These are phyloP conservation scores for Upupa epops DNA, from an alignment of 2,113 vertebrate species.

Conservation along the genomic window DNA sequence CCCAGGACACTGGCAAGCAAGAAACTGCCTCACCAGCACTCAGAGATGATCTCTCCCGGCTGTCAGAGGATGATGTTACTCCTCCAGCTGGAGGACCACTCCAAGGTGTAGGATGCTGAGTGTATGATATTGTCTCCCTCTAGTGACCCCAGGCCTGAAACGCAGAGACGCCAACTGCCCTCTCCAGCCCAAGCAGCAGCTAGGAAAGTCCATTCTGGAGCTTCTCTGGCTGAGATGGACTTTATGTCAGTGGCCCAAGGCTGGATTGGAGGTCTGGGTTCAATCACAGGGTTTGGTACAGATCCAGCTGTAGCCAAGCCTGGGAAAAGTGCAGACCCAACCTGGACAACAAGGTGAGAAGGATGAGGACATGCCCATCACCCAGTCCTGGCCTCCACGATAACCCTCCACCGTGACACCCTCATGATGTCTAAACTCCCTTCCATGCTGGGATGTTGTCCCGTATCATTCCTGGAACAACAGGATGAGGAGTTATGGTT, in stretches of 20 bases:
- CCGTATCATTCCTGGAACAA: too few relatives aligned
- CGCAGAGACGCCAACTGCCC: not conserved
- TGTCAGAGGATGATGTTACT: not conserved
- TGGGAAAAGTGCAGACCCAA: not conserved
- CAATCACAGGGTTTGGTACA: too few relatives aligned
- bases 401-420: accelerated
- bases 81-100: not conserved
- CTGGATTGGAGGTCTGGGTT: not conserved
- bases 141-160: not conserved
- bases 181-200: not conserved
- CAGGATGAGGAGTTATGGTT: too few relatives aligned
- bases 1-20: not conserved
- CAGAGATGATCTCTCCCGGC: not conserved
- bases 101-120: accelerated
- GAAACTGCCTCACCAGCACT: not conserved
- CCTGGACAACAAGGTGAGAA: not conserved
- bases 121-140: conserved; percentile 9
- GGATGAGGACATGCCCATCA: accelerated
- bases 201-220: not conserved
- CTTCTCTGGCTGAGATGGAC: accelerated
- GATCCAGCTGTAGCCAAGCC: not conserved
- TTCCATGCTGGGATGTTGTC: not conserved
- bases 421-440: not conserved
- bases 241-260: not conserved
- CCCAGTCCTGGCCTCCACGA: not conserved